Percentiles rank a stretch among this genome's conserved stretches.
These are phyloP conservation scores for Bergia sp. DNA, from an alignment of 92 coral and sea anemone species.

Conservation along the genomic window DNA sequence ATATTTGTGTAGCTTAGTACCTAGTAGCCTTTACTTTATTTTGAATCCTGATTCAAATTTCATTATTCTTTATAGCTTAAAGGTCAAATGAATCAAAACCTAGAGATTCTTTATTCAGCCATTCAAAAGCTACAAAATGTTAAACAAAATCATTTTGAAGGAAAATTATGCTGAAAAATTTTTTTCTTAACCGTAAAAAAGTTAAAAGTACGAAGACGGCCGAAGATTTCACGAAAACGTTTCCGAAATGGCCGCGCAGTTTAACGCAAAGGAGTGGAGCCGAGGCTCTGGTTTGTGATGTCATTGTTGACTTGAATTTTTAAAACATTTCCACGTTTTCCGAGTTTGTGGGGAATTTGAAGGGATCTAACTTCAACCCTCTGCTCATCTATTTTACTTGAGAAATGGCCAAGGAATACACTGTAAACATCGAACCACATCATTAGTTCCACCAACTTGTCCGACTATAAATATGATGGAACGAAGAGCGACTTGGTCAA, in stretches of 20 bases:
- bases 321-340: conserved; percentile 41
- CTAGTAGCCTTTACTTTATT: too few species aligned
- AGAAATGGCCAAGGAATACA: conserved; percentile 1
- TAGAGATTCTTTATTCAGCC: neutral
- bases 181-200: conserved; percentile 36
- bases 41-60: too few species aligned
- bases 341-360: conserved; percentile 18
- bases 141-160: conserved; percentile 20
- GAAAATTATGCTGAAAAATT: neutral
- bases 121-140: neutral
- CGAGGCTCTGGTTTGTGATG: conserved; percentile 45
- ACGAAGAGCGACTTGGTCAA: conserved; percentile 25
- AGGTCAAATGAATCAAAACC: conserved; percentile 3
- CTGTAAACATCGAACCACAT: conserved; percentile 1
- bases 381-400: conserved; percentile 22
- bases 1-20: too few species aligned
- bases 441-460: conserved; percentile 1
- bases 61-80: too few species aligned
- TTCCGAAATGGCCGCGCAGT: conserved; percentile 54
- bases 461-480: conserved; percentile 20
- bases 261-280: conserved; percentile 47
- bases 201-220: conserved; percentile 52
- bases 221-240: conserved; percentile 58
- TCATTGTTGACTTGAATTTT: too few species aligned
- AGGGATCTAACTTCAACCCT: conserved; percentile 21